phyloP scores from a whole-genome alignment of 2,113 vertebrate species.

The Ancistrus triradiatus region DNA sequence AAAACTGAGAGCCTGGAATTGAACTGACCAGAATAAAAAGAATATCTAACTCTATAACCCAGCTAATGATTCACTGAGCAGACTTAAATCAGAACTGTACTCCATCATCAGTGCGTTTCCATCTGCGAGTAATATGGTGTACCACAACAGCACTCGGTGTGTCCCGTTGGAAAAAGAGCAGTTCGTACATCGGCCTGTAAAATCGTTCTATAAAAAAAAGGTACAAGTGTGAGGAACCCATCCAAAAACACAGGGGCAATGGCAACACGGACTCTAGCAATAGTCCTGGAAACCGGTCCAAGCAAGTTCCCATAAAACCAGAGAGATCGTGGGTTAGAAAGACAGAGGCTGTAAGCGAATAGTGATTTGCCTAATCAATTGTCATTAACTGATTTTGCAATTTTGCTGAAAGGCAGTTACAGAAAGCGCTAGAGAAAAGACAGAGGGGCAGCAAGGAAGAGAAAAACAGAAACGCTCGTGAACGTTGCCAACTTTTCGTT shows the following conservation, averaged over 20 bases:
- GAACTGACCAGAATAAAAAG: too few relatives aligned
- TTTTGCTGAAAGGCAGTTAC: neutral
- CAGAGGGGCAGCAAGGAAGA: too few relatives aligned
- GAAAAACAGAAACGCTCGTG: neutral
- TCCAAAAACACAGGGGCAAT: conserved; percentile 24
- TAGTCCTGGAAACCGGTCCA: neutral
- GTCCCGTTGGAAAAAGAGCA: neutral
- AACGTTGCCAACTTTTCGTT: conserved; percentile 18
- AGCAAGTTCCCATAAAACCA: neutral
- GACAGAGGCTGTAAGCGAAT: conserved; percentile 5
- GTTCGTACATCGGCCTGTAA: conserved; percentile 1
- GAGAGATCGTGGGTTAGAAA: conserved; percentile 4
- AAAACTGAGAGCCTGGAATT: too few relatives aligned
- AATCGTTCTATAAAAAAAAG: conserved; percentile 11
- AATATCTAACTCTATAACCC: too few relatives aligned
- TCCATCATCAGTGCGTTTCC: conserved; percentile 82
- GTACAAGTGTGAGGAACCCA: conserved; percentile 3
- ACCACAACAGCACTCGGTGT: neutral
- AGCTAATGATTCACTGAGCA: too few relatives aligned
- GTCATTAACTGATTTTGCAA: conserved; percentile 20
- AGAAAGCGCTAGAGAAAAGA: neutral
- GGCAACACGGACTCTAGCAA: conserved; percentile 19
- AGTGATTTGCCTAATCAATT: conserved; percentile 1
- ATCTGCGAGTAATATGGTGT: neutral
- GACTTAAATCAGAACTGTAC: conserved; percentile 60